Evolutionary conservation across 2,113 vertebrate genomes (phyloP).

Genomic region (Corynorhinus townsendii): DNA sequence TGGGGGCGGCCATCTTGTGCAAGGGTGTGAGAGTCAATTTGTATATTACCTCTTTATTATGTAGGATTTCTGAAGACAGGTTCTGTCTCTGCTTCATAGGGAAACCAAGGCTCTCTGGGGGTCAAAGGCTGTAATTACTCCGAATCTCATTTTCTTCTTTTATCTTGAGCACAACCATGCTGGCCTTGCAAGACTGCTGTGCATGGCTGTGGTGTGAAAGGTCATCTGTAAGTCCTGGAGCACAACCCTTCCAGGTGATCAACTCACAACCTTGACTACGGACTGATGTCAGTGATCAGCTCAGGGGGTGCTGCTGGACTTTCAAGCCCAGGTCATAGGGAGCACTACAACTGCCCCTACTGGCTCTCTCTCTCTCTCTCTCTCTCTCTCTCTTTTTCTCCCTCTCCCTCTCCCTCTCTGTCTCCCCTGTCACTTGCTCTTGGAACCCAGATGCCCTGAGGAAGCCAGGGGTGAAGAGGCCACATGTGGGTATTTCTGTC

Average conservation of each 20-base stretch:
- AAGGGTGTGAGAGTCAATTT: too few relatives aligned
- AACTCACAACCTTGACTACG: neutral
- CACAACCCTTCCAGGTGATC: neutral
- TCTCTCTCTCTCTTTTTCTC: neutral
- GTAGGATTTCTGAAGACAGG: neutral
- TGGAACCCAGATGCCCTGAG: neutral
- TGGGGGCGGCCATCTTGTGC: too few relatives aligned
- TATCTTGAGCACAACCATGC: neutral
- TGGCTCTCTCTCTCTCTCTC: too few relatives aligned
- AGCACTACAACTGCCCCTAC: neutral
- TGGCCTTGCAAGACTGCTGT: neutral
- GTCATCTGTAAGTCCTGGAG: neutral
- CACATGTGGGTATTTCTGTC: fast-evolving
- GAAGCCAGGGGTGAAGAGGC: neutral
- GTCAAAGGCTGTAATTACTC: neutral
- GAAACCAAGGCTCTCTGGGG: neutral
- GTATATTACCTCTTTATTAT: too few relatives aligned
- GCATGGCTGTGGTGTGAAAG: neutral
- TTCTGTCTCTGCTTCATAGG: neutral
- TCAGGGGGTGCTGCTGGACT: too few relatives aligned
- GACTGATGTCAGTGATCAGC: neutral
- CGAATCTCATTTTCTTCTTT: neutral
- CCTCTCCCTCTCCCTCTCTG: too few relatives aligned
- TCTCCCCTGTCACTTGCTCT: neutral
- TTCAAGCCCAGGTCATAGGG: neutral